Evolutionary conservation across 2,113 vertebrate genomes (phyloP), one percentile per base, ranked within the genome.

Genomic region (Sinocyclocheilus anshuiensis): DNA sequence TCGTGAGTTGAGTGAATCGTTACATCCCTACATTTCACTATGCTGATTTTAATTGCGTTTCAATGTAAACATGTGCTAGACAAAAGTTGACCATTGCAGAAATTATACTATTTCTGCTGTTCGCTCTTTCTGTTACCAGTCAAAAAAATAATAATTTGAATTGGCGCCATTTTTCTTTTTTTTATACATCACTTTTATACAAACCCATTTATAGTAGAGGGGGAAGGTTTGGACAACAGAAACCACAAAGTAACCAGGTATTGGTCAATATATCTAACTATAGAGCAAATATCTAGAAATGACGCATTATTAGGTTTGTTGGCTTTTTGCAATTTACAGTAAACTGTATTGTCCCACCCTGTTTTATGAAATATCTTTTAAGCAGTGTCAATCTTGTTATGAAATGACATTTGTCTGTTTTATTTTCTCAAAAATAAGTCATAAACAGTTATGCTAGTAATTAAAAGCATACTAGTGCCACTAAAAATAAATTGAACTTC

Each of bases 301-400:
- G 2, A 78, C 5, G 24, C 76, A 33, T 36, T 15, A 61, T 36
- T 45, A 16, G 12, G 6, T 45, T 36, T 26, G 39, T 45, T 63
- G n/a, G 36, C 36, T 81, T 81, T 81, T 7, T 26, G n/a, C 36
- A 77, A 65, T 67, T 85, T 67, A 67, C 71, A 65, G 72, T 67
- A 77, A 85, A 77, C 36, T 76, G 33, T 65, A 29, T 77, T 24
- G 11, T 33, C 83, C 48, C 74, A 33, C 39, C n/a, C 57, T 84
- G 55, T 63, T 76, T 76, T 75, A 11, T 16, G 7, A 57, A 72
- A 61, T 76, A 45, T 33, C 6, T 65, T 33, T 76, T 48, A 18
- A 29, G 6, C 26, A 20, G 20, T 61, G 53, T 53, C 81, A 83
- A 5, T 65, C n/a, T 20, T n/a, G 15, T 57, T 6, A 42, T 18